A percentile compares a stretch with the other conserved stretches of the same genome.
Conservation (phyloP, 2,888 invertebrate species). For the Dasysyrphus tricinctus region DNA sequence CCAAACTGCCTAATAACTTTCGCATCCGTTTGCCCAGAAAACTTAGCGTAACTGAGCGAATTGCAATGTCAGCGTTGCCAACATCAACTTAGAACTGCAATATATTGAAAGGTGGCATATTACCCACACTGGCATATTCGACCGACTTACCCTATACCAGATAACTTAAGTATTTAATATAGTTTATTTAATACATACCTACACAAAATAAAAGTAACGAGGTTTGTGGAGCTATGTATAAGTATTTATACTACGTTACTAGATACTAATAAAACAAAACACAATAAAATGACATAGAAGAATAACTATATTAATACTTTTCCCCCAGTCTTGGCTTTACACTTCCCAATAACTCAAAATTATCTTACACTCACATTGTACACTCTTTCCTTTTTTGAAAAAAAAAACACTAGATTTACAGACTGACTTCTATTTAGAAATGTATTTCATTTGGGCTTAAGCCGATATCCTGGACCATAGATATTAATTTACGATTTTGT, state of each 20-base stretch:
- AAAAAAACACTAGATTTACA: not conserved
- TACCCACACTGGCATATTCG: too few species aligned
- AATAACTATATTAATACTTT: constrained; percentile 30
- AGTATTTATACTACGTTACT: constrained; percentile 19
- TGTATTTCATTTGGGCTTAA: constrained; percentile 55
- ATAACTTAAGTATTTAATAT: constrained; percentile 2
- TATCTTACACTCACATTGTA: not conserved
- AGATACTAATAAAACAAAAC: constrained; percentile 28
- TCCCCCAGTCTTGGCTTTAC: too few species aligned
- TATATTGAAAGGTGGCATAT: too few species aligned
- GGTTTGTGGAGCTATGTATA: not conserved
- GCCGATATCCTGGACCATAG: constrained; percentile 78
- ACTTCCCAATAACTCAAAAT: not conserved
- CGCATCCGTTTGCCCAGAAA: too few species aligned
- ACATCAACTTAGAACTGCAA: too few species aligned
- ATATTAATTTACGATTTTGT: constrained; percentile 81
- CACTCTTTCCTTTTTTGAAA: not conserved
- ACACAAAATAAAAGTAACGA: constrained; percentile 47
- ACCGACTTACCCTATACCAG: too few species aligned
- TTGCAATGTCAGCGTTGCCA: too few species aligned
- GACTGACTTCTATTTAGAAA: constrained; percentile 21
- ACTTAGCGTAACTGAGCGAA: too few species aligned
- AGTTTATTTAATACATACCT: constrained; percentile 43
- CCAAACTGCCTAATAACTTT: too few species aligned
- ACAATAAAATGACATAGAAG: constrained; percentile 14